Percentiles rank a stretch among this genome's conserved stretches.
Conservation (phyloP, 2,888 invertebrate genomes). For the Emmelina monodactyla region DNA sequence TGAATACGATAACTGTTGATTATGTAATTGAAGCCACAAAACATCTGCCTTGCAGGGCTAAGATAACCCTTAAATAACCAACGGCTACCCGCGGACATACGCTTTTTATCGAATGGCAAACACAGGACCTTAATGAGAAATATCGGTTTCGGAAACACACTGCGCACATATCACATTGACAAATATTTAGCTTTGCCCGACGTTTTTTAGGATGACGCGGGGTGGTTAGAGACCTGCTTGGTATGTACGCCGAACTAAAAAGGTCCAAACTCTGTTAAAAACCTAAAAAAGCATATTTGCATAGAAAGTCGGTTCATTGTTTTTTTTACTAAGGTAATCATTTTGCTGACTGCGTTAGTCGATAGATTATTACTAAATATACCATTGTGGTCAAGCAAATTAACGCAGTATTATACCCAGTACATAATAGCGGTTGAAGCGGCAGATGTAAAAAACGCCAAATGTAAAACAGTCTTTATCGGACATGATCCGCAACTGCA, state of each 20-base stretch:
- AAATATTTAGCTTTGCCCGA: conserved; percentile 42
- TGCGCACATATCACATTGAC: conserved; percentile 42
- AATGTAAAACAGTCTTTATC: conserved; percentile 39
- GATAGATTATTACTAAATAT: no score
- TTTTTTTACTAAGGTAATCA: no score
- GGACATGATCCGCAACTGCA: conserved; percentile 52
- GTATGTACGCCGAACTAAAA: no score
- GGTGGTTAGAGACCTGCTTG: no score
- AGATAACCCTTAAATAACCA: conserved; percentile 35
- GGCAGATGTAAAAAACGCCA: conserved; percentile 50
- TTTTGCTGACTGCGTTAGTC: no score
- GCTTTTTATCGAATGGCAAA: conserved; percentile 55
- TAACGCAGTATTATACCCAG: no score
- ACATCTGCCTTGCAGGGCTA: conserved; percentile 48
- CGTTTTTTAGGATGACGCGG: no score
- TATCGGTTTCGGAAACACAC: conserved; percentile 62
- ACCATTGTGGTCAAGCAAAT: conserved; percentile 18
- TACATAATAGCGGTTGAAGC: not conserved
- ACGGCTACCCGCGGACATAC: conserved; percentile 43
- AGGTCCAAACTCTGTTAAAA: no score
- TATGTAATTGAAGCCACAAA: conserved; percentile 50
- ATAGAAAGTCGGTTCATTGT: no score
- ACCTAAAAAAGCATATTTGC: no score
- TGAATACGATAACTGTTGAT: conserved; percentile 57
- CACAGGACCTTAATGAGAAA: conserved; percentile 55